A percentile compares a stretch with the other conserved stretches of the same genome.
phyloP scores from a whole-genome alignment of 2,113 vertebrate genomes.

The Cervus canadensis region DNA sequence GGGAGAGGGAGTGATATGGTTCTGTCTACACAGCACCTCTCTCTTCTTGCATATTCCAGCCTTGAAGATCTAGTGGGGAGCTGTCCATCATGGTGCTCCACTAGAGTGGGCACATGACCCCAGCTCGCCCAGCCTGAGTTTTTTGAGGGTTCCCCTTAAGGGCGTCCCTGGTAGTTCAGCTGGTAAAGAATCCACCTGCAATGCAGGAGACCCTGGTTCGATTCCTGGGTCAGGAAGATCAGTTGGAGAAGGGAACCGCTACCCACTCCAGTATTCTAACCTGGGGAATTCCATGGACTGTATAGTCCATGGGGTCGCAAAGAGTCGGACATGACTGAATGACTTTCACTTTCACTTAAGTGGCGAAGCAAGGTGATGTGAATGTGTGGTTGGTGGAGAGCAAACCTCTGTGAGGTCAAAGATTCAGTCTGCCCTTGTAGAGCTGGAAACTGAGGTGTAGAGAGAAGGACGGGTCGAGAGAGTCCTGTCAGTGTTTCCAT shows the following conservation, averaged over 20 bases:
- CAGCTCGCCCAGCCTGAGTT: fast-evolving
- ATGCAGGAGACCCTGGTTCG: neutral
- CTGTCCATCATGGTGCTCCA: no score
- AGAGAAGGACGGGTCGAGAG: neutral
- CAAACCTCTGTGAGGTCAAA: neutral
- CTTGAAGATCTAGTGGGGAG: neutral
- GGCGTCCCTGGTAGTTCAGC: neutral
- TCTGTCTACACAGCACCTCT: neutral
- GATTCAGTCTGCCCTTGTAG: neutral
- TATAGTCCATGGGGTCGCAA: neutral
- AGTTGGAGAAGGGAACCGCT: neutral
- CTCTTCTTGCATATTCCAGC: neutral
- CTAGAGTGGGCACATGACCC: neutral
- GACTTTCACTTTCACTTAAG: neutral
- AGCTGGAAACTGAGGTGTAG: neutral
- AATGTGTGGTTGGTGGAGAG: neutral
- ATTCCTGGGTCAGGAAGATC: neutral
- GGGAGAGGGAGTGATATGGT: neutral
- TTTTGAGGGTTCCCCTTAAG: neutral
- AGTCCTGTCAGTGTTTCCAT: neutral
- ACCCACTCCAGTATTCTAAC: neutral
- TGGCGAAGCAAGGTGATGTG: neutral
- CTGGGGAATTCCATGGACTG: neutral
- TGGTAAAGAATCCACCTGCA: neutral
- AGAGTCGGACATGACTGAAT: neutral